Conservation (phyloP, 1,140 invertebrate species). For the Cyphomyrmex costatus region DNA sequence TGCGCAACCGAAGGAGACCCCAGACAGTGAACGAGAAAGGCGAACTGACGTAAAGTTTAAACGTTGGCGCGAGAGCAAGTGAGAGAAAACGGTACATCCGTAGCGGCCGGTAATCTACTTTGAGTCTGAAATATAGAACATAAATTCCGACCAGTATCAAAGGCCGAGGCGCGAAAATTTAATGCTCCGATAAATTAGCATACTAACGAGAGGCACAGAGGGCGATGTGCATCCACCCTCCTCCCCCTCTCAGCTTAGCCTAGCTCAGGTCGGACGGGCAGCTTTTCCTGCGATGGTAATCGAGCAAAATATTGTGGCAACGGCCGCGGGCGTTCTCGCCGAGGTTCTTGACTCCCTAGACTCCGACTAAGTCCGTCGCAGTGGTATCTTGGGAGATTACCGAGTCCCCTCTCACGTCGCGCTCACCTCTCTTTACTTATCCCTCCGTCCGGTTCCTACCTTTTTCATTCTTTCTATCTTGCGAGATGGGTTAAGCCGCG, state of each 20-base stretch:
- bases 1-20: conserved; percentile 34
- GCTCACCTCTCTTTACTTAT: conserved; percentile 60
- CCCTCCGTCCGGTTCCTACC: conserved; percentile 52
- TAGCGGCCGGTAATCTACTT: conserved; percentile 71
- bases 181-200: conserved; percentile 84
- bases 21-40: conserved; percentile 18
- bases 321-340: conserved; percentile 79
- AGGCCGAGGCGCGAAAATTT: conserved; percentile 79
- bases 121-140: conserved; percentile 81
- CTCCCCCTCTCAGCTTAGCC: conserved; percentile 26
- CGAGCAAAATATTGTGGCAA: conserved; percentile 85
- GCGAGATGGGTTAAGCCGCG: conserved; percentile 48
- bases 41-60: conserved; percentile 41
- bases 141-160: conserved; percentile 76
- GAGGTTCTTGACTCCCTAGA: conserved; percentile 80
- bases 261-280: conserved; percentile 66
- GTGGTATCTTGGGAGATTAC: conserved; percentile 72
- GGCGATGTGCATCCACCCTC: conserved; percentile 45
- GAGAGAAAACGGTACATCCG: conserved; percentile 47
- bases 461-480: conserved; percentile 62
- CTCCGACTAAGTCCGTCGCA: conserved; percentile 65
- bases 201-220: conserved; percentile 81
- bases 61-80: conserved; percentile 41
- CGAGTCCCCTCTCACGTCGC: conserved; percentile 24
- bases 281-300: conserved; percentile 84